Evolutionary conservation across 1,140 invertebrate genomes (phyloP).

Genomic region (Centruroides sculpturatus): DNA sequence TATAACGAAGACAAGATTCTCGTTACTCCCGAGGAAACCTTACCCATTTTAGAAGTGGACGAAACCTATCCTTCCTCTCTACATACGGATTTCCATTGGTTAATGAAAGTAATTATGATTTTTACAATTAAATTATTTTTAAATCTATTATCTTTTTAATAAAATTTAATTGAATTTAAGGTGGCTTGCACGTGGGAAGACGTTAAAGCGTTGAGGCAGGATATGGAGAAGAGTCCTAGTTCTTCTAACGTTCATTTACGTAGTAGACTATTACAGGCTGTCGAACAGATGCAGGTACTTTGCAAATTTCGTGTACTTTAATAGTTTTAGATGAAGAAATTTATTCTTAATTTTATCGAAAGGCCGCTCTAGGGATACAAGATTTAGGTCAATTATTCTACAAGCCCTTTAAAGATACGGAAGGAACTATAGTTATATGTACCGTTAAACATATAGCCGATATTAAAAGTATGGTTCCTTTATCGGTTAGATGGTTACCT

Average conservation of each 20-base stretch:
- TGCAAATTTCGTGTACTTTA: background rate
- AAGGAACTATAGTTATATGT: constrained; percentile 79
- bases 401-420: constrained; percentile 66
- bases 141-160: background rate
- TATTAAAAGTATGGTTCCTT: constrained; percentile 43
- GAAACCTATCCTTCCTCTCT: constrained; percentile 84
- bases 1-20: constrained; percentile 90
- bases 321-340: background rate
- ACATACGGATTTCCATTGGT: constrained; percentile 88
- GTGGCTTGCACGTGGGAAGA: constrained; percentile 90
- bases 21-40: constrained; percentile 88
- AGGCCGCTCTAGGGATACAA: constrained; percentile 68
- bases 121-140: background rate
- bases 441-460: constrained; percentile 70
- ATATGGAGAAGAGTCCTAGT: constrained; percentile 84
- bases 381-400: constrained; percentile 87
- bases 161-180: constrained; percentile 26
- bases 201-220: constrained; percentile 68
- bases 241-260: constrained; percentile 77
- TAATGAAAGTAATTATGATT: constrained; percentile 65
- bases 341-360: constrained; percentile 2
- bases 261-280: constrained; percentile 77
- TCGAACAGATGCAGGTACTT: constrained; percentile 80
- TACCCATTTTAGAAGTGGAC: constrained; percentile 91
- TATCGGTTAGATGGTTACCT: constrained; percentile 80